These are phyloP conservation scores for Seriola quinqueradiata DNA, from an alignment of 2,113 vertebrate genomes.

Conservation along the genomic window DNA sequence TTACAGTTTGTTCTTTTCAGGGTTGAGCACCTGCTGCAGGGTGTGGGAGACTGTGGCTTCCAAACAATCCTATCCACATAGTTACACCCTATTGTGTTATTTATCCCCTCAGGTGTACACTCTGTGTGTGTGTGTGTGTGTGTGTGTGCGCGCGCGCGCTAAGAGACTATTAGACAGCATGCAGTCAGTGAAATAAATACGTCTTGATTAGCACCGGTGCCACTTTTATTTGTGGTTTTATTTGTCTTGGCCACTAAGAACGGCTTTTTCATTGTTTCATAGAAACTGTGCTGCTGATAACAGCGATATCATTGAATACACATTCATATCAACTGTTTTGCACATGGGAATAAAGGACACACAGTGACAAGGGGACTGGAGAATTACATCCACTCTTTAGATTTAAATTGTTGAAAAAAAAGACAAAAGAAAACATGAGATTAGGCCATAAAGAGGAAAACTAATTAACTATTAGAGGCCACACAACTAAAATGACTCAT, in stretches of 20 bases:
- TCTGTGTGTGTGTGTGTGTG: not conserved
- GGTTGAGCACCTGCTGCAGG: slow-evolving; percentile 10
- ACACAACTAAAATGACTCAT: no score
- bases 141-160: not conserved
- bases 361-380: not conserved
- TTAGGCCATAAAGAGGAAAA: not conserved
- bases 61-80: not conserved
- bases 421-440: not conserved
- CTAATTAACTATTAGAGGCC: not conserved
- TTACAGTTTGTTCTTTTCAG: slow-evolving; percentile 13
- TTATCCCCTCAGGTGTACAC: not conserved
- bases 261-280: slow-evolving; percentile 13
- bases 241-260: slow-evolving; percentile 31
- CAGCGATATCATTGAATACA: slow-evolving; percentile 56
- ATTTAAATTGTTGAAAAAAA: not conserved
- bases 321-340: slow-evolving; percentile 49
- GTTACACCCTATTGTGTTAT: not conserved
- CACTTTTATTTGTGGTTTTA: slow-evolving; percentile 3
- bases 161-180: not conserved
- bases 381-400: not conserved
- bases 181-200: slow-evolving; percentile 6
- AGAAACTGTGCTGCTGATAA: slow-evolving; percentile 39
- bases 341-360: slow-evolving; percentile 12
- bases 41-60: slow-evolving; percentile 1
- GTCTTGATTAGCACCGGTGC: not conserved